A percentile compares a stretch with the other conserved stretches of the same genome.
These are phyloP conservation scores for Leucophenga maculata DNA, from an alignment of 2,888 invertebrate species.

Conservation along the genomic window DNA sequence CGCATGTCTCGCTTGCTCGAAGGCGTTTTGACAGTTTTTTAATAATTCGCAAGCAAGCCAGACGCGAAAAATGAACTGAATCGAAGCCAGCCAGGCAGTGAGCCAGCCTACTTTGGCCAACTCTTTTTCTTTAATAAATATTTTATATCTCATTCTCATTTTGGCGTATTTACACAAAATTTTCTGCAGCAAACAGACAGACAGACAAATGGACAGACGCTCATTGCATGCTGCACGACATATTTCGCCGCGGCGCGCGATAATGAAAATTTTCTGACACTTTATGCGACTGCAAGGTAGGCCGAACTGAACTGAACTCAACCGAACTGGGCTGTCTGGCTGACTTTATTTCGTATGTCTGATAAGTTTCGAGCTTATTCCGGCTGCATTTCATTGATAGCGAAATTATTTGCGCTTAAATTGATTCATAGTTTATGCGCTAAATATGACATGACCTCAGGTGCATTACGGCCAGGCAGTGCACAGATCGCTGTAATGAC, in stretches of 20 bases:
- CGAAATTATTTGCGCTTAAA: constrained; percentile 36
- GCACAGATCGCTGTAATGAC: constrained; percentile 59
- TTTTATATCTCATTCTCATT: constrained; percentile 57
- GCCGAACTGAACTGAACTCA: neutral
- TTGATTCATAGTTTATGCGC: constrained; percentile 65
- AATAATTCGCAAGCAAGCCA: constrained; percentile 45
- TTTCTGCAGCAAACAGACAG: no score
- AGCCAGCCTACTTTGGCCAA: constrained; percentile 14
- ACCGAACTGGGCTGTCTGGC: neutral
- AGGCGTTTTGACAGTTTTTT: constrained; percentile 65
- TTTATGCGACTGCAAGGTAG: constrained; percentile 38
- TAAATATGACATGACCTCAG: constrained; percentile 66
- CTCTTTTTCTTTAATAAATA: constrained; percentile 23
- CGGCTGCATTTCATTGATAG: constrained; percentile 19
- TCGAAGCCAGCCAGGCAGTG: neutral
- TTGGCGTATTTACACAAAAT: constrained; percentile 50
- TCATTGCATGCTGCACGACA: constrained; percentile 63
- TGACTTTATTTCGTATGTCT: neutral
- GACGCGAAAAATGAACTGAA: neutral
- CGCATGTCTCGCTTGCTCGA: constrained; percentile 36
- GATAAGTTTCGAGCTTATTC: neutral
- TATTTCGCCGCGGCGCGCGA: constrained; percentile 53
- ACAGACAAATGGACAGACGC: constrained; percentile 11
- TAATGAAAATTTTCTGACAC: constrained; percentile 64
- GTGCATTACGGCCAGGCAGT: constrained; percentile 34